Base-by-base conservation (phyloP, 2,888 invertebrate species). In the Drosophila mulleri region DNA sequence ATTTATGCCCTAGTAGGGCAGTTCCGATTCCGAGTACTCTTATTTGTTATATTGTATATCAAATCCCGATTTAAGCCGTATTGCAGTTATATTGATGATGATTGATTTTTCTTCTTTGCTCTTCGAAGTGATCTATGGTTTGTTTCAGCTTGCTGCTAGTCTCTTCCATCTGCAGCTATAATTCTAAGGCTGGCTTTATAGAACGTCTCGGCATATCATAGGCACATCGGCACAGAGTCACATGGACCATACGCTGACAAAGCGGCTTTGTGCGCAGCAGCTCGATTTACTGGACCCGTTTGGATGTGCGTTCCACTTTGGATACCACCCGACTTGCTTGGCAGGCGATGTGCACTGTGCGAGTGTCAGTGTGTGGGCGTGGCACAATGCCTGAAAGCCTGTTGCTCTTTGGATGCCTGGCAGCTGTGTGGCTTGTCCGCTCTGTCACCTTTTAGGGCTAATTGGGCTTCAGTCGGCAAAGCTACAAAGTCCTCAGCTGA, bases 391-490 rank as follows among this genome's bases (percentile, higher is more conserved):
- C 20, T 14, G 39, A 11, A 32, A 23, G 47, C 64, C 29, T 18
- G 52, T 18, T 32, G 50, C 42, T 42, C 18, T 12, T 42, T 20
- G 59, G 8, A 11, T 52, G 32, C 32, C 32, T 32, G 52, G 20
- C 9, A 5, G 37, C 37, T 53, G 37, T 16, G 23, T 47, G 52
- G 18, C 3, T 47, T 56, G 56, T 47, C 74, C 35, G 52, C 47
- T 75, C 65, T 52, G 50, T 50, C 69, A 69, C 69, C 76, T 58
- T 67, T 58, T 20, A 35, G 41, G 72, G 62, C 77, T 71, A 78
- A 78, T 80, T 78, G 72, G 78, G 52, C 52, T 18, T 47, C 60
- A 45, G 61, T 23, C 29, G 18, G 4, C 59, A 58, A 23, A 26
- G 29, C 14, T 48, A 56, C 26, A 39, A 37, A 48, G 32, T 53